Evolutionary conservation across 2,888 invertebrate species (phyloP), one percentile per base, ranked within the genome.

Genomic region (Dioctria linearis): DNA sequence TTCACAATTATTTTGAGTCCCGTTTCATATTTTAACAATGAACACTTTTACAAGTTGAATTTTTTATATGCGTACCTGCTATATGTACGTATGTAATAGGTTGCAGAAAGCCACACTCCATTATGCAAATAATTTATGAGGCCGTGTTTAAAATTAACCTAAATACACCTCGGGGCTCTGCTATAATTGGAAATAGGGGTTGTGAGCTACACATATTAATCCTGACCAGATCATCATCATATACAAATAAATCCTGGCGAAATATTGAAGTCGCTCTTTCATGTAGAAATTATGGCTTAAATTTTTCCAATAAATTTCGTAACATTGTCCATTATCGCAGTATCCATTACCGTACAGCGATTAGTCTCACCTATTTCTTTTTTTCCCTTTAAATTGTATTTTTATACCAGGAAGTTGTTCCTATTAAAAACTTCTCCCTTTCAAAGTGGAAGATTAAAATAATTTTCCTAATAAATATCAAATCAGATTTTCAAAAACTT

Each of bases 401-500:
- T 25, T 25, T 25, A 25, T 25, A 25, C 25, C 25, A 25, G 25
- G 25, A 25, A 11, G 42, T 66, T 66, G 66, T 66, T 42, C 66
- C 43, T 66, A 66, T 42, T 66, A 66, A 66, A 66, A 66, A n/a
- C 2, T 5, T 65, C n/a, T 65, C 39, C 65, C 39, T 46, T 46
- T 5, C 2, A 46, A 46, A 46, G 46, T 46, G 46, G 46, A 46
- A 46, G 46, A 6, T 46, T 5, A 46, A 46, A 46, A 46, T 25
- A 61, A 61, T 25, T 65, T 71, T 5, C 43, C 71, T 71, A 71
- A 71, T 71, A 71, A 71, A 71, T 71, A 51, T 71, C 51, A 71
- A 71, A 71, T 71, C 71, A 71, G 54, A 71, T 71, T 54, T 46
- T 71, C 40, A 40, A 71, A 71, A 71, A 71, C 39, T 71, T 71